phyloP scores from a whole-genome alignment of 2,797 vertebrate genomes.

The Heteromormyrus szaboi region DNA sequence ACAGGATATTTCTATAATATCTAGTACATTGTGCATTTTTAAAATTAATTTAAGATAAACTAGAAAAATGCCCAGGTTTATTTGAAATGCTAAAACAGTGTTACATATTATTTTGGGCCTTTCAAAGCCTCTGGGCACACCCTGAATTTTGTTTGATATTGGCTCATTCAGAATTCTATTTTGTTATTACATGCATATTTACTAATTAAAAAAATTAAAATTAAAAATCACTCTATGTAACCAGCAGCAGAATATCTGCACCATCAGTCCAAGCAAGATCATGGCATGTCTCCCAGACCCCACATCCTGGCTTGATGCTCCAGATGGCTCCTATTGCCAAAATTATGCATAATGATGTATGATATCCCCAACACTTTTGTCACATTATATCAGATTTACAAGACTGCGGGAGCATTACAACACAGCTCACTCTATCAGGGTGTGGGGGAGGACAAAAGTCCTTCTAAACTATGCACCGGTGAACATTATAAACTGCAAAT shows the following conservation, averaged over 20 bases:
- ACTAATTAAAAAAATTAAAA: background rate
- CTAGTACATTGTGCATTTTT: background rate
- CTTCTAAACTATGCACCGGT: background rate
- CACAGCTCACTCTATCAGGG: background rate
- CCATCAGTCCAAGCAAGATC: background rate
- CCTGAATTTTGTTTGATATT: background rate
- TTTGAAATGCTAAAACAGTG: background rate
- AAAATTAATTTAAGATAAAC: background rate
- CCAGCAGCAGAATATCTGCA: background rate
- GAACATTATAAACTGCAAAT: background rate
- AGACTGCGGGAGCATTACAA: background rate
- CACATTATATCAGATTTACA: background rate
- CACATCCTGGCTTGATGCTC: background rate
- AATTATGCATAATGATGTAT: background rate
- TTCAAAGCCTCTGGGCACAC: background rate
- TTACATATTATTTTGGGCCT: background rate
- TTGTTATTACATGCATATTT: background rate
- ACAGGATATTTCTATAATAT: background rate
- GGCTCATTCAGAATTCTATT: background rate
- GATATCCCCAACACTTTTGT: background rate
- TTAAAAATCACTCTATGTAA: background rate
- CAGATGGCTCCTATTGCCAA: background rate
- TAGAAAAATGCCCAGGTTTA: background rate
- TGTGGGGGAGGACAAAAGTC: background rate
- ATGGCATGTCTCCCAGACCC: background rate